Evolutionary conservation across 1,140 invertebrate species (phyloP).

Genomic region (Oppia nitens): DNA sequence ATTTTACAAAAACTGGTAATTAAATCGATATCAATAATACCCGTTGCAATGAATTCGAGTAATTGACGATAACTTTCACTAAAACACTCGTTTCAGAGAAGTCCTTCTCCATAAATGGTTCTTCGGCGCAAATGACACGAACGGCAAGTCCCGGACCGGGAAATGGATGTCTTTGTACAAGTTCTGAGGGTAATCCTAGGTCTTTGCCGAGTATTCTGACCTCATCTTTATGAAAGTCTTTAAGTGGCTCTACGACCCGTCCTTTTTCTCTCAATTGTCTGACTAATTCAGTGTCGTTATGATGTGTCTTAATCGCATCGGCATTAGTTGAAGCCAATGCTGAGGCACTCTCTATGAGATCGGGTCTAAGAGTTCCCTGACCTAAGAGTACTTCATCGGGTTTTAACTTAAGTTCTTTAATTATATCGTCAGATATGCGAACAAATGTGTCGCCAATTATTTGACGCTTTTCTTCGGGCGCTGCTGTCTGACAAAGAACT

Average conservation of each 20-base stretch:
- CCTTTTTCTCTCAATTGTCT: conserved; percentile 63
- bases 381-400: conserved; percentile 68
- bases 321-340: conserved; percentile 60
- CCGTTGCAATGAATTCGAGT: conserved; percentile 73
- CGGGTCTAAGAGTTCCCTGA: conserved; percentile 74
- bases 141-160: conserved; percentile 83
- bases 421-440: conserved; percentile 58
- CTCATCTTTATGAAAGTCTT: conserved; percentile 99
- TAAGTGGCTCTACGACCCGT: conserved; percentile 87
- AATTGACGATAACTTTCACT: conserved; percentile 83
- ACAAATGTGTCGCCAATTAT: conserved; percentile 95
- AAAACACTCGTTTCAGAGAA: conserved; percentile 82
- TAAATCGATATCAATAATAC: conserved; percentile 25
- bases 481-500: conserved; percentile 63
- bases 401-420: conserved; percentile 58
- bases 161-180: conserved; percentile 92
- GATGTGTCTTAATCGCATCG: conserved; percentile 97
- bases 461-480: conserved; percentile 92
- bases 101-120: conserved; percentile 85
- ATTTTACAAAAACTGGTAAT: neutral
- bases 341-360: conserved; percentile 95
- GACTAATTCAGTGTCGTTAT: conserved; percentile 96
- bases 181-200: conserved; percentile 62
- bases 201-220: conserved; percentile 61
- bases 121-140: conserved; percentile 83